These are phyloP conservation scores for Lacerta bilineata DNA, from an alignment of 2,797 vertebrate species.

Conservation along the genomic window DNA sequence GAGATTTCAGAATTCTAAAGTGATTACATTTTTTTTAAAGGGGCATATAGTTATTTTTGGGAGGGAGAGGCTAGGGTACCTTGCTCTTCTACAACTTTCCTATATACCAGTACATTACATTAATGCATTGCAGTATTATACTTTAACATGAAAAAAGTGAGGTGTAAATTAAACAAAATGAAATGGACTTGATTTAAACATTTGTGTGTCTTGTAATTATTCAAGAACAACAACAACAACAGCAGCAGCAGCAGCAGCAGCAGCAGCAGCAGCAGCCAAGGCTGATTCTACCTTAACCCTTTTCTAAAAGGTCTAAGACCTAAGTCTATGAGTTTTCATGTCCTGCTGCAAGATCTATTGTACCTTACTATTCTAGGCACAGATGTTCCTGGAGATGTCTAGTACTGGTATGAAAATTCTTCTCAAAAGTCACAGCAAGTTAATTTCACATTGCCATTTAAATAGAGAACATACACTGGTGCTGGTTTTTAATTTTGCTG, in stretches of 20 bases:
- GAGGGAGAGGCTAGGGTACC: constrained; percentile 70
- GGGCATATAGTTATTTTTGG: constrained; percentile 83
- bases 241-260: neutral
- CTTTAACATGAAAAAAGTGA: neutral
- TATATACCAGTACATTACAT: constrained; percentile 56
- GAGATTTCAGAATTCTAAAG: constrained; percentile 92
- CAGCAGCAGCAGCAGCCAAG: neutral
- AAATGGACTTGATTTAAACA: neutral
- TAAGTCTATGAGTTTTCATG: neutral
- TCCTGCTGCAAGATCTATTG: neutral
- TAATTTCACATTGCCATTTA: neutral
- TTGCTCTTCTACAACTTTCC: constrained; percentile 59
- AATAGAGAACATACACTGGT: neutral
- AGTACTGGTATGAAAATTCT: neutral
- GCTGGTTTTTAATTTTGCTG: no score
- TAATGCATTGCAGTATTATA: constrained; percentile 61
- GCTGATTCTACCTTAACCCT: neutral
- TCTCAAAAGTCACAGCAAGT: neutral
- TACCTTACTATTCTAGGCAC: neutral
- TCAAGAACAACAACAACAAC: neutral
- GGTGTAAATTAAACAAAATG: neutral
- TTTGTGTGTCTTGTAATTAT: neutral
- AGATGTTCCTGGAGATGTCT: neutral
- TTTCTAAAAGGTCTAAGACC: neutral
- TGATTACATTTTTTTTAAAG: constrained; percentile 90